Evolutionary conservation across 1,140 invertebrate genomes (phyloP).

Genomic region (Thaumetopoea pityocampa): DNA sequence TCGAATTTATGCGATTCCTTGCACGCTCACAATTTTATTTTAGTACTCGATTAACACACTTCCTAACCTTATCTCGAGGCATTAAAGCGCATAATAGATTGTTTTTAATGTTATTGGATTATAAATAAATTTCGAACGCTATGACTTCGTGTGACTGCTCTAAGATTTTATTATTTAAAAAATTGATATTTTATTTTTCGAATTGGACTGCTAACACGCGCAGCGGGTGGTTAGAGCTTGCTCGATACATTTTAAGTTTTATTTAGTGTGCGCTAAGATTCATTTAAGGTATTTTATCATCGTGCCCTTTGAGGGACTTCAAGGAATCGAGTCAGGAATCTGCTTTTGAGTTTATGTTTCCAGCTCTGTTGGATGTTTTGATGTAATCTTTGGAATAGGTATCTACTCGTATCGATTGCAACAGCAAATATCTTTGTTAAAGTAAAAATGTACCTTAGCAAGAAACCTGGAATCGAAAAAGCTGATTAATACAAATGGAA

Average conservation of each 20-base stretch:
- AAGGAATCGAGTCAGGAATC: slow-evolving; percentile 45
- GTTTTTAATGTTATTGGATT: background rate
- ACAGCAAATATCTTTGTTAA: slow-evolving; percentile 9
- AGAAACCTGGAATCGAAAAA: too few relatives aligned
- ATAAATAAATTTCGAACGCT: slow-evolving; percentile 20
- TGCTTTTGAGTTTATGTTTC: slow-evolving; percentile 36
- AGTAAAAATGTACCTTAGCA: too few relatives aligned
- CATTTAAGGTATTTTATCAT: slow-evolving; percentile 15
- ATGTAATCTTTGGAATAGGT: slow-evolving; percentile 39
- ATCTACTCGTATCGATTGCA: slow-evolving; percentile 2
- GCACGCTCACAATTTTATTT: slow-evolving; percentile 21
- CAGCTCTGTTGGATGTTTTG: slow-evolving; percentile 45
- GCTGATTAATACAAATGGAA: too few relatives aligned
- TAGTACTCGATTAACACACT: background rate
- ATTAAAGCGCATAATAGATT: slow-evolving; percentile 19
- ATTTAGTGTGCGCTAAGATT: slow-evolving; percentile 17
- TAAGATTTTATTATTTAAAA: slow-evolving; percentile 73
- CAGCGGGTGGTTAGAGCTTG: slow-evolving; percentile 46
- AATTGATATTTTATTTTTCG: slow-evolving; percentile 71
- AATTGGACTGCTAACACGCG: slow-evolving; percentile 60
- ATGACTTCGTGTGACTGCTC: slow-evolving; percentile 59
- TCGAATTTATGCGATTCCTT: slow-evolving; percentile 64
- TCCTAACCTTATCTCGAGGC: slow-evolving; percentile 3
- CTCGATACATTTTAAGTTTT: slow-evolving; percentile 28
- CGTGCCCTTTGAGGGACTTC: slow-evolving; percentile 39